Base-by-base conservation (phyloP, 2,888 invertebrate species). In the Anorthoa munda region DNA sequence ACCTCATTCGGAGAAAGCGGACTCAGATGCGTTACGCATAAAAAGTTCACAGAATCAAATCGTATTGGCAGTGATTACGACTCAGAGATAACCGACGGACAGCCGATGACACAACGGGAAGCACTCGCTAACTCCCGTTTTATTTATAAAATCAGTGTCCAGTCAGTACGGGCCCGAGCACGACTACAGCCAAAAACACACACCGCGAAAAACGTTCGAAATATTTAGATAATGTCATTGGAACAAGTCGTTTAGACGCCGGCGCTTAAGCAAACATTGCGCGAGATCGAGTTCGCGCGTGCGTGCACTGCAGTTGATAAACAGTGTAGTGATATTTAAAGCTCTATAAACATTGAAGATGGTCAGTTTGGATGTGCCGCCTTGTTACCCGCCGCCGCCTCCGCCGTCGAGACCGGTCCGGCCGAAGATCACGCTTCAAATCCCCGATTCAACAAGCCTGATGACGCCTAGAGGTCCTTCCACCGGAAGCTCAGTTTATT, bases 91-190 rank as follows among this genome's bases (percentile, higher is more conserved):
- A 84, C 81, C 69, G 77, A 64, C 79, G 51, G 79, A 75, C 81
- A 81, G 77, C 83, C 85, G 91, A 94, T 94, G 94, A 94, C 93
- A 94, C 93, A 91, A 90, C 93, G 92, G 92, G 91, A 92, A 92
- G 90, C 90, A 87, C 90, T 89, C 83, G 80, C 88, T 87, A 86
- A 86, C 90, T 87, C 88, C 89, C 86, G 92, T 90, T 93, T 90
- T 96, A 96, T 96, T 96, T 95, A 94, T 96, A 96, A 94, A 92
- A 92, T 90, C 94, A 94, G 93, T 94, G 93, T 94, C 93, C 94
- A 95, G 92, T 88, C 91, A 90, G 90, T 84, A 76, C 90, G 86
- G 76, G 85, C 87, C 89, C 90, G 92, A 91, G 93, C 91, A 93
- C 94, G 95, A 92, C 89, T 91, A 82, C 86, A 77, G 75, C 77